Conservation (phyloP, 2,888 invertebrate species). For the Drosophila mulleri region DNA sequence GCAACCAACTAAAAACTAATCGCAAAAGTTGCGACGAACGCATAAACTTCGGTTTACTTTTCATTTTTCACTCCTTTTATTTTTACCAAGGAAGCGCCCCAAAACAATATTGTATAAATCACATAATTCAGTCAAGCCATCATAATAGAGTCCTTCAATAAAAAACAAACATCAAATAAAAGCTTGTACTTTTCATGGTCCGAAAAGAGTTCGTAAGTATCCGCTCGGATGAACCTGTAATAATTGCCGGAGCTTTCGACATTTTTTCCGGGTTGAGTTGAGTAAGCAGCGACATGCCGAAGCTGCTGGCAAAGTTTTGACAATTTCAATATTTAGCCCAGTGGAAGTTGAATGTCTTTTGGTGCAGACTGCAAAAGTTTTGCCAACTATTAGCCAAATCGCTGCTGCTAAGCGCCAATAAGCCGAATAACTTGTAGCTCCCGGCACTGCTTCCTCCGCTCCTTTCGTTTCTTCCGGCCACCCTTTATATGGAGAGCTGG, state of each 20-base stretch:
- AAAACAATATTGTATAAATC: conserved; percentile 12
- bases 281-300: conserved; percentile 42
- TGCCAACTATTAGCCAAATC: conserved; percentile 72
- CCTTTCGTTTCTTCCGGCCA: background rate
- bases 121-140: conserved; percentile 5
- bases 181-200: conserved; percentile 11
- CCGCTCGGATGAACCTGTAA: conserved; percentile 19
- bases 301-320: conserved; percentile 57
- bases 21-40: conserved; percentile 12
- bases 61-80: conserved; percentile 4
- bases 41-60: background rate
- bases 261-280: conserved; percentile 23
- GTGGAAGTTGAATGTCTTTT: conserved; percentile 52
- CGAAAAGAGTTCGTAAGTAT: conserved; percentile 4
- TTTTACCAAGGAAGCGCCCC: background rate
- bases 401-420: conserved; percentile 65
- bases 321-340: conserved; percentile 67
- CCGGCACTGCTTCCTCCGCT: background rate
- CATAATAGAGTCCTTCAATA: background rate
- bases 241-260: conserved; percentile 20
- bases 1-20: conserved; percentile 24
- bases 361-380: conserved; percentile 51
- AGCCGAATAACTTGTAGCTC: conserved; percentile 72
- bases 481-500: conserved; percentile 25
- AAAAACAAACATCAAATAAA: background rate